These are phyloP conservation scores for Phrynosoma blainvillii DNA, from an alignment of 2,113 vertebrate genomes.

Conservation along the genomic window DNA sequence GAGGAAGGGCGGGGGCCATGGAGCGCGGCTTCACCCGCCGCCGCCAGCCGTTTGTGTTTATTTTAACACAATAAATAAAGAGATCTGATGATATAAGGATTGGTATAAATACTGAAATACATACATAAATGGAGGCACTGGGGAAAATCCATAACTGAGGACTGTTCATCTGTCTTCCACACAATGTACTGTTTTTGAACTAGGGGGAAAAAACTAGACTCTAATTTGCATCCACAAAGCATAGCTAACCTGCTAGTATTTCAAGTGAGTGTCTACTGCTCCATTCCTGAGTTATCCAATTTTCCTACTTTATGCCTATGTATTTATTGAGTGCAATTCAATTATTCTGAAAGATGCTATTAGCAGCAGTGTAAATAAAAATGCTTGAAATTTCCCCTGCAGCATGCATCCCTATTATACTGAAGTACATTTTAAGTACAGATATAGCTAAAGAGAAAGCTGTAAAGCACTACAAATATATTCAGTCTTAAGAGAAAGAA, in stretches of 20 bases:
- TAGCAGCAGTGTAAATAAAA: slow-evolving; percentile 25
- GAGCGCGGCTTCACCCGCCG: no score
- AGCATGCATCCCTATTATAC: slow-evolving; percentile 4
- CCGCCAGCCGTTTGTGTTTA: no score
- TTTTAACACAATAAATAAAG: no score
- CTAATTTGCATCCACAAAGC: slow-evolving; percentile 13
- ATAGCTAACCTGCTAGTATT: background rate
- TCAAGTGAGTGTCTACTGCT: slow-evolving; percentile 6
- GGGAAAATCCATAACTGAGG: background rate
- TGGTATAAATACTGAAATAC: no score
- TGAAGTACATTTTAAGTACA: slow-evolving; percentile 48
- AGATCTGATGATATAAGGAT: no score
- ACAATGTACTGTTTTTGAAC: background rate
- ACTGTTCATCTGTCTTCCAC: slow-evolving; percentile 27
- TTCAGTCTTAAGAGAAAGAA: slow-evolving; percentile 52
- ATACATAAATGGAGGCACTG: background rate
- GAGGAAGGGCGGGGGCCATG: no score
- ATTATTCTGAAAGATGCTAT: slow-evolving; percentile 19
- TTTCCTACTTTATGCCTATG: slow-evolving; percentile 12
- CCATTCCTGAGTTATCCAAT: slow-evolving; percentile 11
- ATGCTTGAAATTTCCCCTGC: slow-evolving; percentile 38
- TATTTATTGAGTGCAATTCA: slow-evolving; percentile 8
- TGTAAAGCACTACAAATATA: slow-evolving; percentile 51
- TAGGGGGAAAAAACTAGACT: background rate
- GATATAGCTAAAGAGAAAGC: slow-evolving; percentile 35